Evolutionary conservation across 2,888 invertebrate genomes (phyloP), one percentile per base, ranked within the genome.

Genomic region (Xylophagus ater): DNA sequence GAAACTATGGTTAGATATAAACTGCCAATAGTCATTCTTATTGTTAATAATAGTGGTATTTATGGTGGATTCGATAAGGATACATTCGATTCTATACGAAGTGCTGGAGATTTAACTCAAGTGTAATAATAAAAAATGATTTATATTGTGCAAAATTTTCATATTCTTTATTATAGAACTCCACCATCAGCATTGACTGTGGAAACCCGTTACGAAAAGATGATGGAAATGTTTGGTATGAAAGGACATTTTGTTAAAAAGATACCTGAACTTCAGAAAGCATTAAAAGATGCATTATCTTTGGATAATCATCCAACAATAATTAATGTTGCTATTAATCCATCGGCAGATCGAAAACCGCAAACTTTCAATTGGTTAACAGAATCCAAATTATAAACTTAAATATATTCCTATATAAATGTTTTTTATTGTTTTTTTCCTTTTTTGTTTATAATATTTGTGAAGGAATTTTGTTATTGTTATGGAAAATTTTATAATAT

Each of bases 31-130:
- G 76, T 89, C 23, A 76, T 94, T 41, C 74, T 96, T 3, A 79
- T 97, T 44, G 79, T 97, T 5, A 97, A 97, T 65, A 97, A 97
- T 68, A 90, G 84, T 57, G 96, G 96, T 15, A 96, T 96, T 56
- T 89, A 88, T 59, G 76, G 81, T 35, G 96, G 96, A 5, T 72
- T 93, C 45, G 81, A 84, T 54, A 70, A 74, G 45, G 81, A 86
- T 14, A 75, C 77, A 7, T 84, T 79, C 65, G 66, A 73, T 25
- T 76, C 78, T 31, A 70, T 89, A 30, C 78, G 79, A 52, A 69
- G 70, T 3, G 69, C 71, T 36, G 83, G 81, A 9, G 82, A 86
- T 47, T 66, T 81, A 30, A 72, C 85, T 2, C 71, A 81, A 58
- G 76, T 78, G 89, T 90, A 71, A 70, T 36, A 33, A 30, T n/a